Percentiles rank a stretch among this genome's conserved stretches.
Evolutionary conservation across 1,140 invertebrate genomes (phyloP).

Genomic region (Drosophila parabipectinata): DNA sequence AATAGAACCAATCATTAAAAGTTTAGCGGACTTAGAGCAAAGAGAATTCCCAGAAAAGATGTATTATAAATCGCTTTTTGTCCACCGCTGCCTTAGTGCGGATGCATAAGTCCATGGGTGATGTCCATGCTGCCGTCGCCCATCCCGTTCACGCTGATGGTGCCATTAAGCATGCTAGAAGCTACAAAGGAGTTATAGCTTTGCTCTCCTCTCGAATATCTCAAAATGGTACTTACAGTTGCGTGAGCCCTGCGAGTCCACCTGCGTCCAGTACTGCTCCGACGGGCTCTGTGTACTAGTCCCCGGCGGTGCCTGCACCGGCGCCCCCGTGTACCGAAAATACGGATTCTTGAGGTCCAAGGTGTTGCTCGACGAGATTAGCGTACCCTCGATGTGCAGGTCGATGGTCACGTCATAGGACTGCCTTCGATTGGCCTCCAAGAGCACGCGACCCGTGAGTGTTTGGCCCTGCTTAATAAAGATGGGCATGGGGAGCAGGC

Average conservation of each 20-base stretch:
- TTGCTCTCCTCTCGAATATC: background rate
- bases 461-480: slow-evolving; percentile 97
- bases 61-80: slow-evolving; percentile 25
- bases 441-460: slow-evolving; percentile 93
- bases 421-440: slow-evolving; percentile 98
- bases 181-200: slow-evolving; percentile 83
- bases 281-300: slow-evolving; percentile 95
- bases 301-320: slow-evolving; percentile 94
- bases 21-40: slow-evolving; percentile 15
- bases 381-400: slow-evolving; percentile 94
- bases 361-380: slow-evolving; percentile 93
- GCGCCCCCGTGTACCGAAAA: slow-evolving; percentile 96
- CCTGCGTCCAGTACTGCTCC: slow-evolving; percentile 94
- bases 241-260: slow-evolving; percentile 87
- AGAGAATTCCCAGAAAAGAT: slow-evolving; percentile 42
- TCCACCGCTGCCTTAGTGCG: slow-evolving; percentile 58
- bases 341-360: slow-evolving; percentile 99
- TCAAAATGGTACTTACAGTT: slow-evolving; percentile 60
- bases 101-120: slow-evolving; percentile 75
- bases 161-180: slow-evolving; percentile 92
- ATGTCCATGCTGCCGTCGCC: slow-evolving; percentile 90
- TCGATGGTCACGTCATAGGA: slow-evolving; percentile 99
- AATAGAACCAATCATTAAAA: slow-evolving; percentile 19
- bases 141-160: slow-evolving; percentile 90
- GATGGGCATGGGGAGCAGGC: slow-evolving; percentile 96